A percentile compares a stretch with the other conserved stretches of the same genome.
phyloP scores from a whole-genome alignment of 2,888 invertebrate species.

The Catotricha subobsoleta region DNA sequence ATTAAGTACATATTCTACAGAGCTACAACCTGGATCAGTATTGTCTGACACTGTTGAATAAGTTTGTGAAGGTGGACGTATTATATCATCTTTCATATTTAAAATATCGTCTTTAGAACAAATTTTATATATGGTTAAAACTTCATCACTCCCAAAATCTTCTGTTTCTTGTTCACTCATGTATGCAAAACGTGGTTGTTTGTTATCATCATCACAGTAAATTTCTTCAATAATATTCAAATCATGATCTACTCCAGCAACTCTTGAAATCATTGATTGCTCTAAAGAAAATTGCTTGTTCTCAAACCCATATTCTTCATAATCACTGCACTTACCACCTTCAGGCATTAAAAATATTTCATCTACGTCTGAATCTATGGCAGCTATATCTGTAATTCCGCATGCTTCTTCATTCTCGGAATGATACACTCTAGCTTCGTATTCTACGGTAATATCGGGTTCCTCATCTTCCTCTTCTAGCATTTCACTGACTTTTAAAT shows the following conservation, averaged over 20 bases:
- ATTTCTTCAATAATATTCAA: conserved; percentile 2
- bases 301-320: conserved; percentile 11
- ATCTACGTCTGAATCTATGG: conserved; percentile 13
- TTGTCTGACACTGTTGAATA: background rate
- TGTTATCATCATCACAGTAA: conserved; percentile 4
- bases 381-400: background rate
- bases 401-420: conserved; percentile 1
- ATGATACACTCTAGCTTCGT: conserved; percentile 6
- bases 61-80: background rate
- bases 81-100: conserved; percentile 2
- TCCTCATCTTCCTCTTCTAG: conserved; percentile 4
- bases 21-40: background rate
- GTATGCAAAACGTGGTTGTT: background rate
- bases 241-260: background rate
- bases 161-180: background rate
- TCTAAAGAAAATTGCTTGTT: conserved; percentile 12
- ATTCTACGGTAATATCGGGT: conserved; percentile 5
- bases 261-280: conserved; percentile 6
- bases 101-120: conserved; percentile 12
- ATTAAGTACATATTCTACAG: conserved; percentile 7
- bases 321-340: conserved; percentile 9
- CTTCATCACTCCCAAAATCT: conserved; percentile 9
- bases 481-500: no score
- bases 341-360: conserved; percentile 15
- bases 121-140: conserved; percentile 14